These are phyloP conservation scores for Seriola rivoliana DNA, from an alignment of 2,113 vertebrate species.

Conservation along the genomic window DNA sequence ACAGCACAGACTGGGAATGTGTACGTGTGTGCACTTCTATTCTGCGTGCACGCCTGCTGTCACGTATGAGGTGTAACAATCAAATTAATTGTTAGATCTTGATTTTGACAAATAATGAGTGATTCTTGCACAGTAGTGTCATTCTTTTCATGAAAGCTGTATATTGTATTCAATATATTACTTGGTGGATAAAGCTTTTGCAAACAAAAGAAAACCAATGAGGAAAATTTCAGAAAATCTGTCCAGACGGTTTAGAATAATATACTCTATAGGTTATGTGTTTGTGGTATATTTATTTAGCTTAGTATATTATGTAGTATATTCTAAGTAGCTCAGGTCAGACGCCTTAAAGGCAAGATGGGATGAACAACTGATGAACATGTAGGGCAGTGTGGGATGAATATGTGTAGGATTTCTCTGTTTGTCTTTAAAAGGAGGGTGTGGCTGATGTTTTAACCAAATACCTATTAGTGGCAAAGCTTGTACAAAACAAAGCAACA, in stretches of 20 bases:
- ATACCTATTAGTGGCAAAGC: conserved; percentile 25
- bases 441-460: conserved; percentile 16
- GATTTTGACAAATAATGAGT: background rate
- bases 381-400: background rate
- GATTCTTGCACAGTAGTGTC: background rate
- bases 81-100: conserved; percentile 7
- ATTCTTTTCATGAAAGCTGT: background rate
- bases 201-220: background rate
- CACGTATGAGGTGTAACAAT: background rate
- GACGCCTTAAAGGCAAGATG: background rate
- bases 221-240: background rate
- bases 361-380: background rate
- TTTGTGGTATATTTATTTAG: background rate
- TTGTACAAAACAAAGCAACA: conserved; percentile 37
- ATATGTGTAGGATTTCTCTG: conserved; percentile 12
- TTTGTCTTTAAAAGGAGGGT: background rate
- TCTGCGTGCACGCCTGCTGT: background rate
- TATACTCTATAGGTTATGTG: background rate
- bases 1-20: conserved; percentile 4
- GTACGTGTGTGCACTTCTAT: background rate
- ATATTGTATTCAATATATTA: background rate
- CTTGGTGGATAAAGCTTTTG: background rate
- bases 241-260: background rate
- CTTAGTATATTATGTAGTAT: no score
- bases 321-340: no score